Evolutionary conservation across 1,140 invertebrate genomes (phyloP), one percentile per base, ranked within the genome.

Genomic region (Lasaia peninsularis): DNA sequence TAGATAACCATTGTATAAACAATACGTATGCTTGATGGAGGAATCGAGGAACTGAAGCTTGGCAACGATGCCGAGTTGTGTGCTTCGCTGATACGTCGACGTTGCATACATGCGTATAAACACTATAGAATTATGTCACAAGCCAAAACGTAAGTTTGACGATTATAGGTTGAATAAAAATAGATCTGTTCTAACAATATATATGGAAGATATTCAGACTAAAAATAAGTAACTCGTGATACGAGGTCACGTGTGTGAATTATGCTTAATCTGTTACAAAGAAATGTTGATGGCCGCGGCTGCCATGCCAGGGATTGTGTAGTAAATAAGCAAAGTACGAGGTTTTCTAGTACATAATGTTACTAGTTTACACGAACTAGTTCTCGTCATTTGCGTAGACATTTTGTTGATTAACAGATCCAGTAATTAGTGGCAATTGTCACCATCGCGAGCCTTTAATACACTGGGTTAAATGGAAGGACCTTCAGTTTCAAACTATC

Each of bases 101-200:
- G 40, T 40, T 48, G 40, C 48, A 18, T n/a, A n/a, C 50, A 24
- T 54, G 31, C 24, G 61, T 60, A 58, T 60, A 60, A 48, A 63
- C 67, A 24, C 44, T 67, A 60, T 58, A 32, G 49, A 69, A 66
- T 70, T 72, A 70, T 68, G 67, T 75, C 67, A 72, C 62, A 63
- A 64, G 52, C 49, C 52, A 59, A 56, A 44, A 66, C 69, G 65
- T 67, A 51, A 32, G 54, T 55, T 60, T 58, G 65, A 69, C 69
- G 63, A 64, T 57, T 64, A 67, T 66, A 69, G 40, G 34, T 18
- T 52, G 51, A 24, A 50, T 63, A 20, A 55, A 70, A 69, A 69
- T 72, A 70, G 65, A 70, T 62, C 21, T 7, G 44, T 61, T 59
- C 48, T 52, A 62, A 69, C 63, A 63, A 60, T 60, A 44, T 60